Evolutionary conservation across 2,113 vertebrate genomes (phyloP).

Genomic region (Neopipo cinnamomea): DNA sequence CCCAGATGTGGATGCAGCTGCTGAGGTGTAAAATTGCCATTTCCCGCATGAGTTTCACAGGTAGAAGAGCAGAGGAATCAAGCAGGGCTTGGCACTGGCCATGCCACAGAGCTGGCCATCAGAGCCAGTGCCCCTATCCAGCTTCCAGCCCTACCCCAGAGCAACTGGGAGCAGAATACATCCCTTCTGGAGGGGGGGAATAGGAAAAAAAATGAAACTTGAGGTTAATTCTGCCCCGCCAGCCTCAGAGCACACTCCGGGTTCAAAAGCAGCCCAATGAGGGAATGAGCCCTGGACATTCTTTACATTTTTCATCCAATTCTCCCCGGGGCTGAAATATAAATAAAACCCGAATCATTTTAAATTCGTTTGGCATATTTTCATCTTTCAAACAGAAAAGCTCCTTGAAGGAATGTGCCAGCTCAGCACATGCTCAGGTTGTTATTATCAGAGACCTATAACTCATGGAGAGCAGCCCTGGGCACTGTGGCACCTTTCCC

Average conservation of each 20-base stretch:
- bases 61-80: background rate
- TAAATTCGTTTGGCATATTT: slow-evolving; percentile 4
- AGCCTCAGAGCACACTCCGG: fast-evolving
- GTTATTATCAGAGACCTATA: background rate
- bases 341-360: background rate
- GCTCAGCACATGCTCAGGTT: background rate
- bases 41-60: fast-evolving
- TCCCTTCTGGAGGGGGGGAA: background rate
- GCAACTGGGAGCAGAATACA: background rate
- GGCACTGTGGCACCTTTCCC: background rate
- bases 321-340: background rate
- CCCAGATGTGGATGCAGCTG: background rate
- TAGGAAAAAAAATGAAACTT: fast-evolving
- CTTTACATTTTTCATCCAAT: background rate
- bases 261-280: background rate
- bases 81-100: background rate
- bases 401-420: slow-evolving; percentile 27
- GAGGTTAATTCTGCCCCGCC: background rate
- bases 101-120: fast-evolving
- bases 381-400: background rate
- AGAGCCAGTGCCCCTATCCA: fast-evolving
- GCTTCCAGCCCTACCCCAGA: background rate
- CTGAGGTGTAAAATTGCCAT: background rate
- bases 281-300: background rate
- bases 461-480: background rate